Percentiles rank a stretch among this genome's conserved stretches.
Conservation (phyloP, 2,113 vertebrate species). For the Castor canadensis region DNA sequence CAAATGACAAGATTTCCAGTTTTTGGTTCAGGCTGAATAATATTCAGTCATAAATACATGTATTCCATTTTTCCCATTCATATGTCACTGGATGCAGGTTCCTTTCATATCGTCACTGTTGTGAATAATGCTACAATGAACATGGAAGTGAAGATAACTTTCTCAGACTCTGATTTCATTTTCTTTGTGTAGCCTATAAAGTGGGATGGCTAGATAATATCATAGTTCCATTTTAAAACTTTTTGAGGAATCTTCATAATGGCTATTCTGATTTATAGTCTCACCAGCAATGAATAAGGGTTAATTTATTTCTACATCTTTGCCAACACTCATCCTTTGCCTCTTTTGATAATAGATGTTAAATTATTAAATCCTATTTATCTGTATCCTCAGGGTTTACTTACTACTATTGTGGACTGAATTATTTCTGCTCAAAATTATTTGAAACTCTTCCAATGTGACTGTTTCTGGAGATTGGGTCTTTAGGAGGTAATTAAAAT, state of each 20-base stretch:
- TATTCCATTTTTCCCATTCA: not conserved
- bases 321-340: not conserved
- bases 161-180: not conserved
- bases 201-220: not conserved
- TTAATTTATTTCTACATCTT: not conserved
- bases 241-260: not conserved
- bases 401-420: not conserved
- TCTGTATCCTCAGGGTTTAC: not conserved
- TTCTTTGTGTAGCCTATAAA: not conserved
- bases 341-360: not conserved
- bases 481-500: not conserved
- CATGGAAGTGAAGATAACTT: not conserved
- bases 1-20: not conserved
- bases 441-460: too few species aligned
- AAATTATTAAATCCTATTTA: not conserved
- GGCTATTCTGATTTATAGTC: not conserved
- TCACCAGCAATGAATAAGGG: not conserved
- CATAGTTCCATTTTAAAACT: not conserved
- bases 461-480: not conserved
- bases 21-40: not conserved
- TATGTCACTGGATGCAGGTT: not conserved
- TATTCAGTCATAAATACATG: not conserved
- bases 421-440: not conserved
- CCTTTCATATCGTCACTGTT: not conserved
- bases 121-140: not conserved